Evolutionary conservation across 2,113 vertebrate genomes (phyloP).

Genomic region (Coreoperca whiteheadi): DNA sequence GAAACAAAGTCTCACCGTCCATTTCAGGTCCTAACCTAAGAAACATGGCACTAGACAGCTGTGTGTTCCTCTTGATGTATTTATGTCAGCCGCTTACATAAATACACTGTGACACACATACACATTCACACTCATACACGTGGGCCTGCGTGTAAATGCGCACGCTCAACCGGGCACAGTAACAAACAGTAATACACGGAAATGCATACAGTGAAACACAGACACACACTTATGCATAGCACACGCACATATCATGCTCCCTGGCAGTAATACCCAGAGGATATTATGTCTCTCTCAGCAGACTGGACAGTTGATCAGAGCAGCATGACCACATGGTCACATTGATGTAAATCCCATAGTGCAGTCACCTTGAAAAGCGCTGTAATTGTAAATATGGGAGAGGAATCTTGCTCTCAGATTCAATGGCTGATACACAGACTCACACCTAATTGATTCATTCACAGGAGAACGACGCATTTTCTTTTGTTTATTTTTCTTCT

Average conservation of each 20-base stretch:
- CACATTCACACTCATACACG: conserved; percentile 60
- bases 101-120: conserved; percentile 68
- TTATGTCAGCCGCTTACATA: conserved; percentile 78
- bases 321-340: conserved; percentile 53
- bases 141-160: conserved; percentile 38
- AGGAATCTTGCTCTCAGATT: conserved; percentile 12
- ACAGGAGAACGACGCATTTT: neutral
- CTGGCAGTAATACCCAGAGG: conserved; percentile 78
- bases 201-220: conserved; percentile 13
- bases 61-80: conserved; percentile 78
- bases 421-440: neutral
- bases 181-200: conserved; percentile 35
- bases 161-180: conserved; percentile 27
- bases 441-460: neutral
- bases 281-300: conserved; percentile 79
- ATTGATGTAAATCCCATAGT: conserved; percentile 69
- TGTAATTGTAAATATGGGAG: conserved; percentile 20
- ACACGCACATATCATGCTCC: conserved; percentile 60
- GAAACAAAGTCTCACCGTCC: conserved; percentile 39
- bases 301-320: conserved; percentile 75
- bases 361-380: conserved; percentile 61
- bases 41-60: conserved; percentile 73
- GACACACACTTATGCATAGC: neutral
- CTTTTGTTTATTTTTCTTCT: neutral
- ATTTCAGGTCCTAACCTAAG: conserved; percentile 59